Percentiles rank a stretch among this genome's conserved stretches.
phyloP scores from a whole-genome alignment of 2,113 vertebrate genomes.

The Indri indri region DNA sequence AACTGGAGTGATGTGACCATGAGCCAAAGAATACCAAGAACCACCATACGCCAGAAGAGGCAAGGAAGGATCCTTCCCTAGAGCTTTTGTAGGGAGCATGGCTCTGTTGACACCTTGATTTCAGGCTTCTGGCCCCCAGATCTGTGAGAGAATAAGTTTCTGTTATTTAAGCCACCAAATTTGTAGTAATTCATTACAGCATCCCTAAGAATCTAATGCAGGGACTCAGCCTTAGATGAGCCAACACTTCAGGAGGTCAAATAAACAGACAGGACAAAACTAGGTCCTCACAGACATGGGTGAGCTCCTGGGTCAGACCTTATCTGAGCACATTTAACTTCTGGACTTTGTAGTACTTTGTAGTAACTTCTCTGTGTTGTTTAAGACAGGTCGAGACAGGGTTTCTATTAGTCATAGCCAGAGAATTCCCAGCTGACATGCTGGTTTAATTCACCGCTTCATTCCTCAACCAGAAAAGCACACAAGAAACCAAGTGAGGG shows the following conservation, averaged over 20 bases:
- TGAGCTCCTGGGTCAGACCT: not conserved
- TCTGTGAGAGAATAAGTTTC: too few relatives aligned
- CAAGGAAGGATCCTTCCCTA: too few relatives aligned
- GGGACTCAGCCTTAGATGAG: not conserved
- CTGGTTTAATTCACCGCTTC: not conserved
- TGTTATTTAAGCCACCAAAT: too few relatives aligned
- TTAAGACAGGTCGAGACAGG: not conserved
- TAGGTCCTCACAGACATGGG: not conserved
- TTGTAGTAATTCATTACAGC: too few relatives aligned
- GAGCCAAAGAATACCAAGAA: too few relatives aligned
- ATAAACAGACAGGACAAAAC: not conserved
- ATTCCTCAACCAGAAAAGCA: not conserved
- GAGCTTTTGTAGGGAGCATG: too few relatives aligned
- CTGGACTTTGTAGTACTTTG: too few relatives aligned
- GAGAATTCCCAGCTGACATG: not conserved
- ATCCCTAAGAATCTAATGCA: not conserved
- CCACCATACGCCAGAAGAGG: too few relatives aligned
- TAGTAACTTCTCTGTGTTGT: not conserved
- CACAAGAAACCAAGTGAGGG: not conserved
- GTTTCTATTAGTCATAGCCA: not conserved
- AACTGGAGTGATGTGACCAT: too few relatives aligned
- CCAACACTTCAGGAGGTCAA: not conserved
- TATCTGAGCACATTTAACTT: not conserved
- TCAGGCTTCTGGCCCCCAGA: too few relatives aligned
- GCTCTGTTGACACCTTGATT: too few relatives aligned